A percentile compares a stretch with the other conserved stretches of the same genome.
Conservation (phyloP, 2,113 vertebrate species). For the Crotalus horridus region DNA sequence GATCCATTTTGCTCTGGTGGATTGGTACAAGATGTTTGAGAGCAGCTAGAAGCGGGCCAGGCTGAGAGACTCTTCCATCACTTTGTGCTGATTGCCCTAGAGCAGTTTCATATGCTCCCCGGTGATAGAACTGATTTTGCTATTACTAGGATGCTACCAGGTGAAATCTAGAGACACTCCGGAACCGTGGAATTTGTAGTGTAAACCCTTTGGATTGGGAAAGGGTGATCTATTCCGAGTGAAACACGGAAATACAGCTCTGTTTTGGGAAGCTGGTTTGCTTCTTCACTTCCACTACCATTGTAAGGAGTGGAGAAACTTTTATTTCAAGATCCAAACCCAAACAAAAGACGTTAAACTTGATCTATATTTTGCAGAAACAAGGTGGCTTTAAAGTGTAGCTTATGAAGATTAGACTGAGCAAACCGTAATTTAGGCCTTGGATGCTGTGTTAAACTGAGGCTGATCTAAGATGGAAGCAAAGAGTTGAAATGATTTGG, state of each 20-base stretch:
- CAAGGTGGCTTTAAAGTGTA: not conserved
- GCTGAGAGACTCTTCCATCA: not conserved
- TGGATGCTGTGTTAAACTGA: not conserved
- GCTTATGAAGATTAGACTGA: not conserved
- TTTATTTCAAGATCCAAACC: not conserved
- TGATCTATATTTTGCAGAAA: not conserved
- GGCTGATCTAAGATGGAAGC: not conserved
- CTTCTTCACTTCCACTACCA: not conserved
- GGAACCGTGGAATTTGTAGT: not conserved
- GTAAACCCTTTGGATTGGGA: not conserved
- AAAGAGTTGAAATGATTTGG: too few relatives aligned
- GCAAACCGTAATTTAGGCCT: not conserved
- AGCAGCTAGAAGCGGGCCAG: slow-evolving; percentile 1
- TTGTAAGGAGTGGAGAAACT: not conserved
- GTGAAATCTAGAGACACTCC: not conserved
- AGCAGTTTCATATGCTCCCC: not conserved
- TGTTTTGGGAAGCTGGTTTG: not conserved
- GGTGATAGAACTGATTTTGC: not conserved
- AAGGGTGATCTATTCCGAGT: not conserved
- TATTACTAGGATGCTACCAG: not conserved
- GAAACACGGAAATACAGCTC: not conserved
- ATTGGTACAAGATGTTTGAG: slow-evolving; percentile 46
- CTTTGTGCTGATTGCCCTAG: not conserved
- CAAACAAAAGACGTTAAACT: not conserved
- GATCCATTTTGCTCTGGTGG: slow-evolving; percentile 47